Percentiles rank a stretch among this genome's conserved stretches.
These are phyloP conservation scores for Norana najaformis DNA, from an alignment of 2,888 invertebrate species.

Conservation along the genomic window DNA sequence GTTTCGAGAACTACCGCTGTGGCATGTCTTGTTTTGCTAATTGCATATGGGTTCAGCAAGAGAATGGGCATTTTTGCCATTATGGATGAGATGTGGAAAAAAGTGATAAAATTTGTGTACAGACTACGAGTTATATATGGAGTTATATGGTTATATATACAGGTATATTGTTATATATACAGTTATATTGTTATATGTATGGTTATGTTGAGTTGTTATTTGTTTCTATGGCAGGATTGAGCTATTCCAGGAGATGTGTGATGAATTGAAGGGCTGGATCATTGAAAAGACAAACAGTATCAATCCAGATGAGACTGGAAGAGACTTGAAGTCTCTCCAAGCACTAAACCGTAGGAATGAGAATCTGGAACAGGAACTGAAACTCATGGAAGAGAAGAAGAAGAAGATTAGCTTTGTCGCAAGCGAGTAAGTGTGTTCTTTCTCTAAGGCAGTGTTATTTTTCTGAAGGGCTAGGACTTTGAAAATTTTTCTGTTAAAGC, in stretches of 20 bases:
- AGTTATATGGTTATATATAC: too few relatives aligned
- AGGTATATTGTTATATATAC: too few relatives aligned
- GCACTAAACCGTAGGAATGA: constrained; percentile 43
- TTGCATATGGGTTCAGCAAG: neutral
- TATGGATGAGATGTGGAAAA: neutral
- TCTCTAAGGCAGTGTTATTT: neutral
- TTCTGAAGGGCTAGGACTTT: too few relatives aligned
- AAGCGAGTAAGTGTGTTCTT: constrained; percentile 71
- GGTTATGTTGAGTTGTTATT: neutral
- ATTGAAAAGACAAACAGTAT: constrained; percentile 81
- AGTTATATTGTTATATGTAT: too few relatives aligned
- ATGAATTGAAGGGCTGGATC: constrained; percentile 97
- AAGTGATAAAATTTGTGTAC: neutral
- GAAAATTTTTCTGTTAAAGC: neutral
- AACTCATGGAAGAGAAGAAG: constrained; percentile 91
- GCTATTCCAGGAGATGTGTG: constrained; percentile 90
- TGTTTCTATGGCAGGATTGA: constrained; percentile 74
- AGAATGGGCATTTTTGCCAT: neutral
- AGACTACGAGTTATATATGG: neutral
- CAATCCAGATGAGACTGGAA: constrained; percentile 67
- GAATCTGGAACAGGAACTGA: constrained; percentile 86
- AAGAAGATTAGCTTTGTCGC: constrained; percentile 81
- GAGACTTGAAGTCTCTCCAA: constrained; percentile 83
- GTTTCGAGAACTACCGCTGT: neutral
- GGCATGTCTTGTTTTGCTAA: too few relatives aligned